Evolutionary conservation across 1,140 invertebrate species (phyloP).

Genomic region (Chymomyza costata): DNA sequence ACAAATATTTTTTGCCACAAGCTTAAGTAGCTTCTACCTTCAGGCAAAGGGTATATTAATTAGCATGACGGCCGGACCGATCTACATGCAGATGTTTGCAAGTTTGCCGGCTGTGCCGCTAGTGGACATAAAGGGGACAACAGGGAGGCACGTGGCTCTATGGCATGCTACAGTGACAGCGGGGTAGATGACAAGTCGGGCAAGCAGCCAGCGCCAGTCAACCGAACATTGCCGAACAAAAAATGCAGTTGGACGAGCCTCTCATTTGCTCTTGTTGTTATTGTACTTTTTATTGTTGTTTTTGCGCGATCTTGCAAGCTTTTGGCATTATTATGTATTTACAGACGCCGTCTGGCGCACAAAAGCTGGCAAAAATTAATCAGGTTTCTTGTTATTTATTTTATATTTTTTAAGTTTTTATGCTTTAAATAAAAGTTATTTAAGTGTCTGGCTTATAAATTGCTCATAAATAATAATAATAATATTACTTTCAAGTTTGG

Average conservation of each 20-base stretch:
- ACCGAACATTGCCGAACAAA: constrained; percentile 12
- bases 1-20: too few relatives aligned
- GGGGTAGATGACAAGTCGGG: constrained; percentile 36
- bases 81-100: too few relatives aligned
- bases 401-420: constrained; percentile 10
- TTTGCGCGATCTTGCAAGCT: neutral
- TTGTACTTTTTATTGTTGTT: neutral
- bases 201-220: constrained; percentile 13
- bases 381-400: too few relatives aligned
- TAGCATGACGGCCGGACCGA: too few relatives aligned
- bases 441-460: neutral
- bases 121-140: too few relatives aligned
- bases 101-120: too few relatives aligned
- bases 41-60: too few relatives aligned
- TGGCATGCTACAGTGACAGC: too few relatives aligned
- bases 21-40: too few relatives aligned
- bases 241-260: constrained; percentile 68
- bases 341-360: constrained; percentile 5
- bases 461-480: constrained; percentile 1
- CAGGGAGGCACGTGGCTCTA: too few relatives aligned
- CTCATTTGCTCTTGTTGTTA: constrained; percentile 7
- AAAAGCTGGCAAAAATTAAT: constrained; percentile 21
- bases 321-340: neutral
- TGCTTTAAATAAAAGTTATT: neutral
- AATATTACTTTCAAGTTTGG: constrained; percentile 17